These are phyloP conservation scores for Grallaria varia DNA, from an alignment of 2,113 vertebrate genomes.

Conservation along the genomic window DNA sequence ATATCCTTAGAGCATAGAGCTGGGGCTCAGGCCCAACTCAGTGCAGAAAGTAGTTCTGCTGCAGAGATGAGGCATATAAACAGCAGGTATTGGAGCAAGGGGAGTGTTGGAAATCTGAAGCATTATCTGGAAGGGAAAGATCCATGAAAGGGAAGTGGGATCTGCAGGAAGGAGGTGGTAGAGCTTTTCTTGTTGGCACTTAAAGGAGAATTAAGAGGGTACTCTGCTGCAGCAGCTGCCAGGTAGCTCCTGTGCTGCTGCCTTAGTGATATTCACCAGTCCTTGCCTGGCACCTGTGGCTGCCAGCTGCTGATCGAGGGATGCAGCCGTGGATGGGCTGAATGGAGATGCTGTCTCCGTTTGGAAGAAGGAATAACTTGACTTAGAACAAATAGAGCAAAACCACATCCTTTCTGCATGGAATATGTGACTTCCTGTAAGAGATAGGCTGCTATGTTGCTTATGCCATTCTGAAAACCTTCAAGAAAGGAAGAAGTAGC, in stretches of 20 bases:
- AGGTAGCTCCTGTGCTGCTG: not conserved
- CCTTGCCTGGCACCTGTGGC: not conserved
- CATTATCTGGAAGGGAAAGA: not conserved
- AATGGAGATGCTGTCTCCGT: not conserved
- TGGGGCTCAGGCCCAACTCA: not conserved
- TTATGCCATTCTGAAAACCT: not conserved
- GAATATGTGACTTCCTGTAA: not conserved
- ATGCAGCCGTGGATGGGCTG: not conserved
- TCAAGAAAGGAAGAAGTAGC: not conserved
- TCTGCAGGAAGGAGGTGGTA: not conserved
- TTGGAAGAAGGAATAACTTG: not conserved
- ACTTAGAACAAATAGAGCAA: not conserved
- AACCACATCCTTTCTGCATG: not conserved
- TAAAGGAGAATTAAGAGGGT: constrained; percentile 36
- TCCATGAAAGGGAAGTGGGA: not conserved
- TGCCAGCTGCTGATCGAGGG: not conserved
- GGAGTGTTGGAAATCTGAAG: not conserved
- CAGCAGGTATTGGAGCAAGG: not conserved
- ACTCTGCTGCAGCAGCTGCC: constrained; percentile 43
- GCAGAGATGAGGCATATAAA: not conserved
- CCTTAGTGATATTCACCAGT: not conserved
- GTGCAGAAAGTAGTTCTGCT: not conserved
- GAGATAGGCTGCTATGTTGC: not conserved
- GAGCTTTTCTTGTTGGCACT: constrained; percentile 43
- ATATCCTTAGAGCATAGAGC: not conserved